phyloP scores from a whole-genome alignment of 2,888 invertebrate genomes.

The Synanthedon tipuliformis region DNA sequence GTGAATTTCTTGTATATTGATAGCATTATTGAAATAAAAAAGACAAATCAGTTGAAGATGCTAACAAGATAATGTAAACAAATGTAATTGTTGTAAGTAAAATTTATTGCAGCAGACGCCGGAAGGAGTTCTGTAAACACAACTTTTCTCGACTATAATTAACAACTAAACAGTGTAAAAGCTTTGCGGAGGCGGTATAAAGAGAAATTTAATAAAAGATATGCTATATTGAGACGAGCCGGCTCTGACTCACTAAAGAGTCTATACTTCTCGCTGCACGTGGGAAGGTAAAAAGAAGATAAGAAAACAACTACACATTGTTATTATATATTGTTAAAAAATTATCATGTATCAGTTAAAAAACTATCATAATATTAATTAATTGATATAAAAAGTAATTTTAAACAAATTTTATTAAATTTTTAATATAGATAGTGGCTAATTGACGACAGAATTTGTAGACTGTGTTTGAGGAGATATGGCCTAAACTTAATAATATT shows the following conservation, averaged over 20 bases:
- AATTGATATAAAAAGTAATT: too few relatives aligned
- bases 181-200: conserved; percentile 6
- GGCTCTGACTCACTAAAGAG: conserved; percentile 14
- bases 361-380: too few relatives aligned
- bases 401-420: too few relatives aligned
- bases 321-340: neutral
- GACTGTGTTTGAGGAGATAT: too few relatives aligned
- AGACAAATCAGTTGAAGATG: too few relatives aligned
- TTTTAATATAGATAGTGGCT: too few relatives aligned
- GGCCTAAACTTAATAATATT: too few relatives aligned
- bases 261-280: conserved; percentile 11
- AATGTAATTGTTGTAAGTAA: conserved; percentile 25
- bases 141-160: conserved; percentile 35
- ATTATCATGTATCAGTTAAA: too few relatives aligned
- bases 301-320: conserved; percentile 6
- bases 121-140: conserved; percentile 46
- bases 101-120: conserved; percentile 39
- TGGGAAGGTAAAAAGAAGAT: conserved; percentile 11
- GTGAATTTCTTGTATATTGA: too few relatives aligned
- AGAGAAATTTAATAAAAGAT: conserved; percentile 14
- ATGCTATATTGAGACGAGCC: conserved; percentile 6
- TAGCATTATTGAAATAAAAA: too few relatives aligned
- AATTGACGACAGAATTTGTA: too few relatives aligned
- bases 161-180: conserved; percentile 28
- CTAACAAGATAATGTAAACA: conserved; percentile 7